Conservation (phyloP, 2,113 vertebrate genomes). For the Cryptomyrus ogoouensis region DNA sequence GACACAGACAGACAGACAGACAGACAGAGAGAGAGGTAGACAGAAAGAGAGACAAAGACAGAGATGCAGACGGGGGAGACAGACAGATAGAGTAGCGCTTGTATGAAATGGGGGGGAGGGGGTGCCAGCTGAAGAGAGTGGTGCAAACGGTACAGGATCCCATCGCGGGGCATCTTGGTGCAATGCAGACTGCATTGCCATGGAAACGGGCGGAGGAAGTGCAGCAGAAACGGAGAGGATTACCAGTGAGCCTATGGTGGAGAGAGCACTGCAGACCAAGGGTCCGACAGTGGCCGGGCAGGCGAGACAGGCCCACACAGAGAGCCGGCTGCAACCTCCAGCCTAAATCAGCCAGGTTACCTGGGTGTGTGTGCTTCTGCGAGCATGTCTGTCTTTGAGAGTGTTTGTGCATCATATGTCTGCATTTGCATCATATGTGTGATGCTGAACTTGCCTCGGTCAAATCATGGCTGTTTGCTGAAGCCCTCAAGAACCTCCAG, state of each 20-base stretch:
- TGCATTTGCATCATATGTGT: neutral
- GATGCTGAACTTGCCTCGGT: slow-evolving; percentile 11
- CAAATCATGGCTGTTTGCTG: neutral
- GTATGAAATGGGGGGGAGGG: neutral
- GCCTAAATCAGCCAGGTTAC: neutral
- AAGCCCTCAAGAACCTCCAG: neutral
- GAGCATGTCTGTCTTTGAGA: neutral
- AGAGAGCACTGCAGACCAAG: slow-evolving; percentile 44
- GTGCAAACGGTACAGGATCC: slow-evolving; percentile 36
- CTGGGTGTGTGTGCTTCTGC: neutral
- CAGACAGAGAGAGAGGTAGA: neutral
- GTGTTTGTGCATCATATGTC: slow-evolving; percentile 23
- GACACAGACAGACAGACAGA: neutral
- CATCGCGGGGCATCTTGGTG: slow-evolving; percentile 64
- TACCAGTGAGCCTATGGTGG: slow-evolving; percentile 46
- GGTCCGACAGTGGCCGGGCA: neutral
- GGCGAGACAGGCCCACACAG: neutral
- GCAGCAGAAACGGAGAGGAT: slow-evolving; percentile 55
- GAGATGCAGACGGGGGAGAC: neutral
- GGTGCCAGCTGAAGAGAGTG: slow-evolving; percentile 22
- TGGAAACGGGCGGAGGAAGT: slow-evolving; percentile 66
- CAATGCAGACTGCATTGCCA: slow-evolving; percentile 77
- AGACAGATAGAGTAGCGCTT: neutral
- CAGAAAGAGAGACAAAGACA: neutral
- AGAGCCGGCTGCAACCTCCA: neutral